Percentiles rank a stretch among this genome's conserved stretches.
Evolutionary conservation across 2,888 invertebrate species (phyloP).

Genomic region (Microplitis deprimator): DNA sequence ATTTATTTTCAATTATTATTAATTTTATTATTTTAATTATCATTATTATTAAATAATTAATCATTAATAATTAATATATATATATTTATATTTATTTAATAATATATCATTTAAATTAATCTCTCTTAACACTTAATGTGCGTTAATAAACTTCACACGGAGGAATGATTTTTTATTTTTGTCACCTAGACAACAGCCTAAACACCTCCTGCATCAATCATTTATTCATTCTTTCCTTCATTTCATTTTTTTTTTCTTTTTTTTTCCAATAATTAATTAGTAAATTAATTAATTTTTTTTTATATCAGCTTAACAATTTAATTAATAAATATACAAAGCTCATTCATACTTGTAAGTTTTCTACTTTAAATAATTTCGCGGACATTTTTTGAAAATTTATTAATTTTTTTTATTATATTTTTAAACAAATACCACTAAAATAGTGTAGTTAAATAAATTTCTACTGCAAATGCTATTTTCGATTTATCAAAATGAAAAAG

Average conservation of each 20-base stretch:
- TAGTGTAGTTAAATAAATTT: not conserved
- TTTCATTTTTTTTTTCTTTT: not conserved
- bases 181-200: not conserved
- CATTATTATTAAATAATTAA: conserved; percentile 15
- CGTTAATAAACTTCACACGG: conserved; percentile 6
- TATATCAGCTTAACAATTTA: not conserved
- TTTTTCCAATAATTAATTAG: not conserved
- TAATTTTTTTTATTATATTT: not conserved
- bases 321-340: not conserved
- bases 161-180: conserved; percentile 21
- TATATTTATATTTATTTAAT: not conserved
- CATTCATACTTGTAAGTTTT: not conserved
- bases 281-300: not conserved
- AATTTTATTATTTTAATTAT: conserved; percentile 27
- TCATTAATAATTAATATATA: not conserved
- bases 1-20: conserved; percentile 25
- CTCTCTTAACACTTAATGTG: conserved; percentile 10
- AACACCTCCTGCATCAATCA: conserved; percentile 8
- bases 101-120: conserved; percentile 2
- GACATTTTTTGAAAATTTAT: not conserved
- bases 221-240: conserved; percentile 5
- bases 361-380: not conserved
- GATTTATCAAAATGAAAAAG: not conserved
- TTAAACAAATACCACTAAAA: not conserved
- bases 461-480: not conserved